Conservation (phyloP, 2,888 invertebrate species). For the Sympetrum striolatum region DNA sequence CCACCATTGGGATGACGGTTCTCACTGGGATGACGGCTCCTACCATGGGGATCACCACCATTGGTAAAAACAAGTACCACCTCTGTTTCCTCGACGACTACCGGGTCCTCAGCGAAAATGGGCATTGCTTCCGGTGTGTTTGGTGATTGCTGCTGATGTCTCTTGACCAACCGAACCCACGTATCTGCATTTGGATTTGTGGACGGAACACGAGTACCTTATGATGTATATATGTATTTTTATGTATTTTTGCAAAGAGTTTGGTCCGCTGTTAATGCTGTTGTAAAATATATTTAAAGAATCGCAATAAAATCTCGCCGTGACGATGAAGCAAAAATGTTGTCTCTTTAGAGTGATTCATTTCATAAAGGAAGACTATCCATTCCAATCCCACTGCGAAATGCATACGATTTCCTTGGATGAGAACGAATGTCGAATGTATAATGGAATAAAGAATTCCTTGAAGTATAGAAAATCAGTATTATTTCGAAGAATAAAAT, state of each 20-base stretch:
- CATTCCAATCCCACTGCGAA: too few species aligned
- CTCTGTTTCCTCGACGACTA: neutral
- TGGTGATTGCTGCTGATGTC: neutral
- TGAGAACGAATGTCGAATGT: too few species aligned
- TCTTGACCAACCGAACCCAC: neutral
- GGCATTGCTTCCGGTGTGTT: neutral
- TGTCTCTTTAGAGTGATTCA: neutral
- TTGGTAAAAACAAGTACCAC: neutral
- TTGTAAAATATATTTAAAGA: neutral
- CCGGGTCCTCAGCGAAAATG: neutral
- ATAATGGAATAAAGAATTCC: too few species aligned
- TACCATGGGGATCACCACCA: neutral
- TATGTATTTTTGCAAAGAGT: neutral
- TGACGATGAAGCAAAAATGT: neutral
- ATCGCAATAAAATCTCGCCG: neutral
- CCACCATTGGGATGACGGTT: slow-evolving; percentile 8
- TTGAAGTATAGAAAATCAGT: too few species aligned
- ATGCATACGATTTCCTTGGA: too few species aligned
- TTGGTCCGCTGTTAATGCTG: neutral
- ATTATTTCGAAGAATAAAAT: too few species aligned
- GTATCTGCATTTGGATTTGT: neutral
- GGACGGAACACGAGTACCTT: neutral
- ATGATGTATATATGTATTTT: neutral
- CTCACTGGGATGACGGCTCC: neutral
- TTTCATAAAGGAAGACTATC: too few species aligned